Percentiles rank a stretch among this genome's conserved stretches.
Evolutionary conservation across 2,113 vertebrate species (phyloP).

Genomic region (Centropus unirufus): DNA sequence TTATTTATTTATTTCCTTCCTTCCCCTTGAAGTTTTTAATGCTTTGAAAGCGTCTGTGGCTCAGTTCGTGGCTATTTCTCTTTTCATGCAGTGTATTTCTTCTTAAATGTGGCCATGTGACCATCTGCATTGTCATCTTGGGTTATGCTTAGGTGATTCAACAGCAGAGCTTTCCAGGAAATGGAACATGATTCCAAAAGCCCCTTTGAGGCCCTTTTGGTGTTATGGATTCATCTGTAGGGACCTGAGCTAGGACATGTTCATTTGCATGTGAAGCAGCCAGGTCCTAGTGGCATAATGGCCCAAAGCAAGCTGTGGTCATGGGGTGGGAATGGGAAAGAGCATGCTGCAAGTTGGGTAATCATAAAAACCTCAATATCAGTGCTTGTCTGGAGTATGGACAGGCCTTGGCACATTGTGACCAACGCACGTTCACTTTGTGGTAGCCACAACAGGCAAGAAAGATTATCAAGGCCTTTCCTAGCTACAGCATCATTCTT

Average conservation of each 20-base stretch:
- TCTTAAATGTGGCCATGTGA: background rate
- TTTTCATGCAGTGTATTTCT: background rate
- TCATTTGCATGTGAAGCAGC: background rate
- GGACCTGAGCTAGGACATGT: too few species aligned
- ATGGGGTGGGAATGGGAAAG: background rate
- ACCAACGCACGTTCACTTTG: background rate
- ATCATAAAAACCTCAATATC: background rate
- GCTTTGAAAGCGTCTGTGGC: background rate
- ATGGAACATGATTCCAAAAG: fast-evolving
- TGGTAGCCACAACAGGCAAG: fast-evolving
- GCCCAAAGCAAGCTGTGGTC: background rate
- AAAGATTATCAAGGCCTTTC: background rate
- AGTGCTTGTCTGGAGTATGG: background rate
- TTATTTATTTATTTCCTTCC: background rate
- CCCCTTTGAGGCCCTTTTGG: background rate
- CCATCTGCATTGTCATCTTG: background rate
- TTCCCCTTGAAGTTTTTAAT: background rate
- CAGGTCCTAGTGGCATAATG: background rate
- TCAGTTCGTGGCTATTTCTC: background rate
- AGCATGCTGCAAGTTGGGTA: fast-evolving
- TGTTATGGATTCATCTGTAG: background rate
- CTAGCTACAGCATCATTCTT: background rate
- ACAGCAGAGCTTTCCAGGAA: background rate
- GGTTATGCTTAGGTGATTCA: background rate
- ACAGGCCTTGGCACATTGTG: background rate